phyloP scores from a whole-genome alignment of 2,113 vertebrate genomes.

The Anguilla japonica region DNA sequence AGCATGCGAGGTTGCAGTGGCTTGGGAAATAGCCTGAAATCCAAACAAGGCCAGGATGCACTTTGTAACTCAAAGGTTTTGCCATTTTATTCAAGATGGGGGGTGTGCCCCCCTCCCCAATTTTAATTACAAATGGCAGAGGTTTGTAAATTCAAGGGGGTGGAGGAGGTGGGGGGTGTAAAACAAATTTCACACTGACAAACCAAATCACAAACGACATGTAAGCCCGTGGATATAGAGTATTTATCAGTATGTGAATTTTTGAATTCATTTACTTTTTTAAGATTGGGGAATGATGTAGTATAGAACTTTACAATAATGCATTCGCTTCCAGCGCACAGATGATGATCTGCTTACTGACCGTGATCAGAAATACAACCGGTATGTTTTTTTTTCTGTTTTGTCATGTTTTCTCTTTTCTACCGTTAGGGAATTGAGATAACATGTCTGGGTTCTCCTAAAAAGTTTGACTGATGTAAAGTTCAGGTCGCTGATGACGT shows the following conservation, averaged over 20 bases:
- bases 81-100: constrained; percentile 77
- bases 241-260: not conserved
- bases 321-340: not conserved
- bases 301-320: not conserved
- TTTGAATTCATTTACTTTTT: not conserved
- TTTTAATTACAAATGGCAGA: not conserved
- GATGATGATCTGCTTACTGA: not conserved
- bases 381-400: not conserved
- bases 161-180: not conserved
- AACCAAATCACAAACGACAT: not conserved
- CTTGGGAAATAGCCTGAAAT: constrained; percentile 66
- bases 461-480: not conserved
- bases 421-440: not conserved
- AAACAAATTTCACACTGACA: not conserved
- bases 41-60: constrained; percentile 63
- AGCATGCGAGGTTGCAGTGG: constrained; percentile 63
- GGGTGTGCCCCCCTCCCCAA: constrained; percentile 59
- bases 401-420: not conserved
- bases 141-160: not conserved
- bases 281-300: not conserved
- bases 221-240: not conserved
- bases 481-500: not conserved
- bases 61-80: constrained; percentile 27
- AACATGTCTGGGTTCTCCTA: not conserved
- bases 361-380: not conserved